Evolutionary conservation across 2,113 vertebrate species (phyloP), one percentile per base, ranked within the genome.

Genomic region (Neodon shergylaensis): DNA sequence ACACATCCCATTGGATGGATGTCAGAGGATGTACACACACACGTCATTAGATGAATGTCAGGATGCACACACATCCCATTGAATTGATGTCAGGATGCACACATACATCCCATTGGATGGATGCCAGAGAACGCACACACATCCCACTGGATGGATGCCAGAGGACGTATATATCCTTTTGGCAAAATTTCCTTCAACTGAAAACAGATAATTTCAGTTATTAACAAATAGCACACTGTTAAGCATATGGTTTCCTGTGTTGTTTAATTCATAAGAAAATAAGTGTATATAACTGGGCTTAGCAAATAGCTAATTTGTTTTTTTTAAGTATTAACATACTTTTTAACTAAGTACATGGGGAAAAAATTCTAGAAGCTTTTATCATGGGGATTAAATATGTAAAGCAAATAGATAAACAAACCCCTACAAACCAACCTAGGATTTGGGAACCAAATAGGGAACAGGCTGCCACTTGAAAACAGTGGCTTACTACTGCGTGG

Each of bases 381-480:
- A 78, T 65, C 61, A 44, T 96, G 33, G 44, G 42, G 5, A 88
- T 76, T 94, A 61, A 94, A 90, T 90, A 66, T n/a, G 70, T 95
- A 92, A 96, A 95, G 70, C 24, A 78, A 94, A 58, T 7, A 63
- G 33, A n/a, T 79, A 90, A 90, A 61, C 3, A 58, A 88, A 65
- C 22, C 39, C 8, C 22, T 49, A 19, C n/a, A 44, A 72, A 26
- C n/a, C 63, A 94, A 31, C 12, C 17, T 42, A 58, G 77, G 74
- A 72, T 91, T 94, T 93, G 36, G 24, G 94, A 95, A 92, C 84
- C 88, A 93, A 94, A 76, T 91, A 83, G 58, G 74, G 89, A 95
- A 93, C 66, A 84, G 61, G 54, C 68, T 73, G 68, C 68, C 76
- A 87, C 9, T 31, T 82, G 52, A 24, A 89, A 47, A 84, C 52